Conservation (phyloP, 2,888 invertebrate genomes). For the Tineola bisselliella region DNA sequence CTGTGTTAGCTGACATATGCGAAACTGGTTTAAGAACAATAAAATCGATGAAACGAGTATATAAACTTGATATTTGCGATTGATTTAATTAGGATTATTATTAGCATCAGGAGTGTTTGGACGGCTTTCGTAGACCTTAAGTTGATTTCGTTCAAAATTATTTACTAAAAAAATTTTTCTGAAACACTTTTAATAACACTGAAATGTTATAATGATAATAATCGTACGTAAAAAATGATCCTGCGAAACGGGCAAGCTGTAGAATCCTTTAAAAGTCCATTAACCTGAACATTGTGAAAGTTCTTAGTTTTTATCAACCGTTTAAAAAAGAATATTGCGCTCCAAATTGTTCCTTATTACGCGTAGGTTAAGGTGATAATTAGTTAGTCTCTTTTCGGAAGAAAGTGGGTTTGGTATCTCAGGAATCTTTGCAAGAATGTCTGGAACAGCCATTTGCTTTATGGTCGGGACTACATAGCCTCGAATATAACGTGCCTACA, state of each 20-base stretch:
- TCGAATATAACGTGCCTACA: not conserved
- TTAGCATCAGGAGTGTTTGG: not conserved
- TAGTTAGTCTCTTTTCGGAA: not conserved
- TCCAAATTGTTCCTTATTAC: not conserved
- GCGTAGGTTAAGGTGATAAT: not conserved
- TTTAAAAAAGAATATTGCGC: not conserved
- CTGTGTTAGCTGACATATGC: not conserved
- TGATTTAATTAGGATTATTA: not conserved
- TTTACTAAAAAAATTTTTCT: too few species aligned
- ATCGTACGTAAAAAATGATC: too few species aligned
- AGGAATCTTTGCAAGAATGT: not conserved
- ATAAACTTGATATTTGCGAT: not conserved
- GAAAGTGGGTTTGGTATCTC: not conserved
- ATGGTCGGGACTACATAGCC: not conserved
- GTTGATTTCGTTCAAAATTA: too few species aligned
- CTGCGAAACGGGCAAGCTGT: too few species aligned
- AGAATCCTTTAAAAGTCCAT: not conserved
- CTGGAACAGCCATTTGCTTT: not conserved
- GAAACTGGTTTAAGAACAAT: not conserved
- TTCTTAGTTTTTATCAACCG: not conserved
- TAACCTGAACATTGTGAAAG: not conserved
- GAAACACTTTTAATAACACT: too few species aligned
- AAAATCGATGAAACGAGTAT: not conserved
- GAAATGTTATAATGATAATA: too few species aligned
- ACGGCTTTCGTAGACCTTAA: too few species aligned